Percentiles rank a stretch among this genome's conserved stretches.
Conservation (phyloP, 2,113 vertebrate species). For the Phylloscopus trochilus region DNA sequence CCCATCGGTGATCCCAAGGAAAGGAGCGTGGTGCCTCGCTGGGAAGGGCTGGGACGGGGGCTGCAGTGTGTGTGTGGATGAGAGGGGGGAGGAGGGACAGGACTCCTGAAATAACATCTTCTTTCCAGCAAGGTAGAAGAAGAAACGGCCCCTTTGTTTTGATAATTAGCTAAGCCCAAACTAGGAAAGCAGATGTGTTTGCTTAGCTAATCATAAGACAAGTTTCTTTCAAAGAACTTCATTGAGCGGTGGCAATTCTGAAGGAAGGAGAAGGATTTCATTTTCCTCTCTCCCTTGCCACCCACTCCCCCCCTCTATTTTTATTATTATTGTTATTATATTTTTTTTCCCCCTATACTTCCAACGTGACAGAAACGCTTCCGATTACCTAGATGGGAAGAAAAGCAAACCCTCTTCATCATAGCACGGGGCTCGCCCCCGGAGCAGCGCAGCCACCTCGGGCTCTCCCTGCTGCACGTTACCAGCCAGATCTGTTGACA, state of each 20-base stretch:
- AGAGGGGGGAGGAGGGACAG: background rate
- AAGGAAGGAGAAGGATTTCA: background rate
- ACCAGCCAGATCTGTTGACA: slow-evolving; percentile 49
- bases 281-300: background rate
- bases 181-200: slow-evolving; percentile 81
- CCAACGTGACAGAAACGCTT: slow-evolving; percentile 20
- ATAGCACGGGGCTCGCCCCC: background rate
- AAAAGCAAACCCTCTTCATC: slow-evolving; percentile 5
- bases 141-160: slow-evolving; percentile 73
- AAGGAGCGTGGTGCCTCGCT: slow-evolving; percentile 64
- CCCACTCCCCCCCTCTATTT: background rate
- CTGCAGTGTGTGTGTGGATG: background rate
- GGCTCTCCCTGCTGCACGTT: background rate
- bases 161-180: slow-evolving; percentile 77
- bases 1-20: slow-evolving; percentile 78
- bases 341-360: background rate
- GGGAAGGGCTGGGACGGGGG: slow-evolving; percentile 53
- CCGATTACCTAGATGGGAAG: slow-evolving; percentile 37
- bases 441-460: background rate
- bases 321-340: background rate
- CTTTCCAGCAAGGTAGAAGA: slow-evolving; percentile 75
- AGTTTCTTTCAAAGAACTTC: slow-evolving; percentile 73
- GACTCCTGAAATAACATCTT: slow-evolving; percentile 78
- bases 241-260: slow-evolving; percentile 44
- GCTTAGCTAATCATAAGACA: slow-evolving; percentile 79